A percentile compares a stretch with the other conserved stretches of the same genome.
Conservation (phyloP, 2,888 invertebrate species). For the Iselma pallidipennis region DNA sequence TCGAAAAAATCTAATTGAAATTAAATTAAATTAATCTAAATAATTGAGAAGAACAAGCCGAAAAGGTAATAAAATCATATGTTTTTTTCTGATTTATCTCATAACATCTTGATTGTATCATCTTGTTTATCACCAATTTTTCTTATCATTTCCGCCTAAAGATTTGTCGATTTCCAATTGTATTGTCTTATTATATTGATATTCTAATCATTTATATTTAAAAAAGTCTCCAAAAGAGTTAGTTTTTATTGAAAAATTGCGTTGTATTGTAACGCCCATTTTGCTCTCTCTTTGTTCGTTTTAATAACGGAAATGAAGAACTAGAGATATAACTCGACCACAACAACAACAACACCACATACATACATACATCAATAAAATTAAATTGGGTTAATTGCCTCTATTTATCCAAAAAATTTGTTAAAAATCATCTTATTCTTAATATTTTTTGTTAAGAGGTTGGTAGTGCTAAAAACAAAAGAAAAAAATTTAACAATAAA, state of each 20-base stretch:
- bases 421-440: too few species aligned
- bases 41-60: too few species aligned
- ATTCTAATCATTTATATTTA: too few species aligned
- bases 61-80: too few species aligned
- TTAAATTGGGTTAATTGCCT: not conserved
- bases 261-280: not conserved
- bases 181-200: not conserved
- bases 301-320: not conserved
- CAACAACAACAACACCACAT: not conserved
- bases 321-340: not conserved
- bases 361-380: not conserved
- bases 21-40: too few species aligned
- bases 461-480: too few species aligned
- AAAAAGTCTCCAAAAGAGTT: too few species aligned
- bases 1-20: not conserved
- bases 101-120: too few species aligned
- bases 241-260: not conserved
- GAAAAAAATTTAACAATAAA: too few species aligned
- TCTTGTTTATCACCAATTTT: not conserved
- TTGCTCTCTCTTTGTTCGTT: not conserved
- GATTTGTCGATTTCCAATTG: not conserved
- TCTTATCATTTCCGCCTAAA: not conserved
- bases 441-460: too few species aligned
- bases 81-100: too few species aligned
- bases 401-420: too few species aligned